A percentile compares a stretch with the other conserved stretches of the same genome.
These are phyloP conservation scores for Campoplex nolae DNA, from an alignment of 2,888 invertebrate genomes.

Conservation along the genomic window DNA sequence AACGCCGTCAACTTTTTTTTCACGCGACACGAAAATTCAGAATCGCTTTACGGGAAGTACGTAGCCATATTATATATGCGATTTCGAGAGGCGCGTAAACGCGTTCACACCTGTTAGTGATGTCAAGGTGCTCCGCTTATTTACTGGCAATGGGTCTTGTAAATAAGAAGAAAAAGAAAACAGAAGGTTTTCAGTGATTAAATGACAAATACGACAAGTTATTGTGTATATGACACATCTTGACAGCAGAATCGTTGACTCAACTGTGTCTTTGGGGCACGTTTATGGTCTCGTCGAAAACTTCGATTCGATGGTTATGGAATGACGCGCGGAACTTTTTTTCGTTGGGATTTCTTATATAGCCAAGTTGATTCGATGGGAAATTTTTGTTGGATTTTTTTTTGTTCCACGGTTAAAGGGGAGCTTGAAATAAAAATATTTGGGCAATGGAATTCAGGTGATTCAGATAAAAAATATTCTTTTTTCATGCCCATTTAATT, in stretches of 20 bases:
- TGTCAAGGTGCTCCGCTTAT: constrained; percentile 40
- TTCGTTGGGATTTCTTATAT: not conserved
- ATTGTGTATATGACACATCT: constrained; percentile 12
- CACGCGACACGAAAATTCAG: not conserved
- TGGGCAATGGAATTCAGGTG: not conserved
- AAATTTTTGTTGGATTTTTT: not conserved
- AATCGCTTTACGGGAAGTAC: not conserved
- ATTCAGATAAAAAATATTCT: not conserved
- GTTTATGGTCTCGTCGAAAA: not conserved
- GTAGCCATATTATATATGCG: not conserved
- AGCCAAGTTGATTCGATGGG: not conserved
- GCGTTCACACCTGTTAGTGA: not conserved
- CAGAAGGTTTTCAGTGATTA: constrained; percentile 7
- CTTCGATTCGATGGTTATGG: not conserved
- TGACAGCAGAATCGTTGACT: constrained; percentile 15
- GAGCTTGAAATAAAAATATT: not conserved
- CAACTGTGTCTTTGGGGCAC: not conserved
- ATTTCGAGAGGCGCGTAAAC: not conserved
- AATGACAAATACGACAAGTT: constrained; percentile 11
- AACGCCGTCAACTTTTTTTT: not conserved
- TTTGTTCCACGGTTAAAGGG: not conserved
- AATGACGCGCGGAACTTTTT: not conserved
- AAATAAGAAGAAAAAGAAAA: not conserved
- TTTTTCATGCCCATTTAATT: not conserved
- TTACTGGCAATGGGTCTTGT: constrained; percentile 28